Conservation (phyloP, 1,140 invertebrate genomes). For the Ostrea edulis region DNA sequence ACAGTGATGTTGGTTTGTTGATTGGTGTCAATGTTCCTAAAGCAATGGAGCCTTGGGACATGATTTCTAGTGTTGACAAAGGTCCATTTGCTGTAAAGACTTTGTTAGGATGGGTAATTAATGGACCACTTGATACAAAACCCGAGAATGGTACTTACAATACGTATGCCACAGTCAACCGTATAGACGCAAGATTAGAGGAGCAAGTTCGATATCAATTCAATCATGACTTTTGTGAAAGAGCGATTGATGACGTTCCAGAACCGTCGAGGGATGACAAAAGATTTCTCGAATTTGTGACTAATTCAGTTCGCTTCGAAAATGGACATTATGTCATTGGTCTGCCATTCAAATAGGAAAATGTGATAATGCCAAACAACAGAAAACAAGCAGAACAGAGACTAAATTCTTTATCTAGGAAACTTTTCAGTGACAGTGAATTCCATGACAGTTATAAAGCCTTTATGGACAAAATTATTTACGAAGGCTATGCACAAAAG, state of each 20-base stretch:
- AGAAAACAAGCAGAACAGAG: conserved; percentile 43
- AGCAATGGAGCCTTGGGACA: conserved; percentile 44
- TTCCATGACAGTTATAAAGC: too few species aligned
- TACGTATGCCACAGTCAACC: not conserved
- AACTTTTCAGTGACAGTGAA: too few species aligned
- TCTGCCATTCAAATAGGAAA: conserved; percentile 19
- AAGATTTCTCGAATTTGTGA: too few species aligned
- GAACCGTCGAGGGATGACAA: conserved; percentile 38
- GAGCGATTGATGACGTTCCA: conserved; percentile 37
- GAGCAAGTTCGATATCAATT: conserved; percentile 40
- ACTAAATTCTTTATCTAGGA: too few species aligned
- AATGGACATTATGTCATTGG: conserved; percentile 21
- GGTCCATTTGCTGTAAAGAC: conserved; percentile 46
- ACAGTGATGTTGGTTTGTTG: conserved; percentile 45
- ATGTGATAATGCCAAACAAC: conserved; percentile 34
- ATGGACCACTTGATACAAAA: conserved; percentile 24
- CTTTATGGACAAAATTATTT: too few species aligned
- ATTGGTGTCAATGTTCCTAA: conserved; percentile 50
- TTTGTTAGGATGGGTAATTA: conserved; percentile 47
- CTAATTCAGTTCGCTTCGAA: too few species aligned
- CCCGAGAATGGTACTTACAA: not conserved
- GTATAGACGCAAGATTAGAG: conserved; percentile 4
- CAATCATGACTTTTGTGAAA: conserved; percentile 44
- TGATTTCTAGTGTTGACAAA: conserved; percentile 39
- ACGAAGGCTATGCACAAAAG: too few species aligned